Conservation (phyloP, 2,797 vertebrate species). For the Phrynocephalus guinanensis region DNA sequence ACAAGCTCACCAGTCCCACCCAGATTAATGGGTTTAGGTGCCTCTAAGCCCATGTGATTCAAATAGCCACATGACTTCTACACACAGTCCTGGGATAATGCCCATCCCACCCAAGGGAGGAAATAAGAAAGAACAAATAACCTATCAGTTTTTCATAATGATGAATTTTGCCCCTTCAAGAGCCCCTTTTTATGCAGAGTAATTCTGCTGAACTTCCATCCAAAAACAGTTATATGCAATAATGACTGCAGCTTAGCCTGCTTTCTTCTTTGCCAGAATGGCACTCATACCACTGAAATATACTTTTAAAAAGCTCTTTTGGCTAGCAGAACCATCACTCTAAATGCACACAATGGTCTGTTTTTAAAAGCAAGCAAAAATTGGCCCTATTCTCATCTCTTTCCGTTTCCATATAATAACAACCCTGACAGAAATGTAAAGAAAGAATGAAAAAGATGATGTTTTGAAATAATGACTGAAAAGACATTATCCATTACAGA, state of each 20-base stretch:
- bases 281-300: constrained; percentile 53
- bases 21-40: not conserved
- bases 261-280: constrained; percentile 63
- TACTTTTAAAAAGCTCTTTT: constrained; percentile 57
- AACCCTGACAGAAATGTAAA: constrained; percentile 27
- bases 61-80: constrained; percentile 8
- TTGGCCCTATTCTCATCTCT: constrained; percentile 30
- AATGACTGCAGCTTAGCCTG: constrained; percentile 56
- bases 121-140: constrained; percentile 45
- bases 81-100: constrained; percentile 21
- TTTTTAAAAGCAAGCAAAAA: constrained; percentile 21
- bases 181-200: not conserved
- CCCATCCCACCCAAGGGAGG: constrained; percentile 23
- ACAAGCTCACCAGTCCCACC: not conserved
- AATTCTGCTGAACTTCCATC: constrained; percentile 45
- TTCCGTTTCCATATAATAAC: not conserved
- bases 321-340: constrained; percentile 47
- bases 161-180: constrained; percentile 16
- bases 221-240: constrained; percentile 54
- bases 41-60: not conserved
- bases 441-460: constrained; percentile 8
- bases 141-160: constrained; percentile 52
- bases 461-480: constrained; percentile 27
- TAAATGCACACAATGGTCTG: constrained; percentile 35
- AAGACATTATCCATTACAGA: constrained; percentile 39